Percentiles rank a stretch among this genome's conserved stretches.
phyloP scores from a whole-genome alignment of 2,113 vertebrate species.

The Notothenia rossii region DNA sequence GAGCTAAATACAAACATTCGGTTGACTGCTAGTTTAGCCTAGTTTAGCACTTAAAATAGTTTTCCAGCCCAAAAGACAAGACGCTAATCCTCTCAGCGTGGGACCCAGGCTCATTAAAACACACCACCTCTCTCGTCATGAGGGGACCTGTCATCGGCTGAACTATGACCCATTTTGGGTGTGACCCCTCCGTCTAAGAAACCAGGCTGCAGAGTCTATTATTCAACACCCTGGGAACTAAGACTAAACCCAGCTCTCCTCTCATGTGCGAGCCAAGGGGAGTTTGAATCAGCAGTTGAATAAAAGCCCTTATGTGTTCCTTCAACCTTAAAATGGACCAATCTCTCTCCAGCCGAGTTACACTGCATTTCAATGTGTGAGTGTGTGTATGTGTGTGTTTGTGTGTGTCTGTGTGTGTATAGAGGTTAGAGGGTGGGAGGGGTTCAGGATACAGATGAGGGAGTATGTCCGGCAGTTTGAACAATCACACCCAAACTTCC shows the following conservation, averaged over 20 bases:
- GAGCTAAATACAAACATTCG: constrained; percentile 23
- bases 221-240: constrained; percentile 75
- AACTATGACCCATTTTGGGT: constrained; percentile 78
- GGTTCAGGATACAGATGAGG: constrained; percentile 43
- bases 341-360: constrained; percentile 36
- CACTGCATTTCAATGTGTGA: constrained; percentile 9
- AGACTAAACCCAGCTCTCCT: constrained; percentile 47
- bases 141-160: constrained; percentile 52
- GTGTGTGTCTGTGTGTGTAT: constrained; percentile 25
- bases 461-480: constrained; percentile 47
- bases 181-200: constrained; percentile 68
- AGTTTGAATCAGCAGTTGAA: constrained; percentile 60
- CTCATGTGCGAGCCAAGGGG: constrained; percentile 33
- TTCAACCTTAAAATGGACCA: constrained; percentile 55
- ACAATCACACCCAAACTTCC: constrained; percentile 64
- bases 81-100: constrained; percentile 73
- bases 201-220: constrained; percentile 56
- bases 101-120: constrained; percentile 74
- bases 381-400: constrained; percentile 12
- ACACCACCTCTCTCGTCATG: constrained; percentile 48
- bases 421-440: constrained; percentile 32
- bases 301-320: constrained; percentile 53
- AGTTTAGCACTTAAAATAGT: constrained; percentile 19
- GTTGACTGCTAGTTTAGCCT: constrained; percentile 23
- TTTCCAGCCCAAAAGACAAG: constrained; percentile 55